A percentile compares a stretch with the other conserved stretches of the same genome.
phyloP scores from a whole-genome alignment of 2,113 vertebrate species.

The Macquaria ambigua region DNA sequence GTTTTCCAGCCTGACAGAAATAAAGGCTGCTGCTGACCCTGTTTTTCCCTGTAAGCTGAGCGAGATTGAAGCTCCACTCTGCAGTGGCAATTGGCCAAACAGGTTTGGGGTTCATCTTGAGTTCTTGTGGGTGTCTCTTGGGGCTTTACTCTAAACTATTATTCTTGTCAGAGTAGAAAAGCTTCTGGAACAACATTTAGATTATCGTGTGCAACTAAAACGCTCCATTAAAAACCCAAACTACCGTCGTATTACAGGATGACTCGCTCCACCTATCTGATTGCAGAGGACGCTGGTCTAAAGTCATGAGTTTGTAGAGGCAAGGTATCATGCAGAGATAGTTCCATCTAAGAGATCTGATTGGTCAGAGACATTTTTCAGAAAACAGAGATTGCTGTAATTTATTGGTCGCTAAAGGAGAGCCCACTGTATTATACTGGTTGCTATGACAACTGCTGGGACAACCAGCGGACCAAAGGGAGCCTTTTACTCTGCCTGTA shows the following conservation, averaged over 20 bases:
- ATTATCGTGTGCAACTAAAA: background rate
- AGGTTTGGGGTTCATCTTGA: constrained; percentile 5
- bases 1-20: constrained; percentile 39
- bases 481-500: constrained; percentile 19
- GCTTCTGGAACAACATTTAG: background rate
- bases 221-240: background rate
- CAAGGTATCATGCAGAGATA: background rate
- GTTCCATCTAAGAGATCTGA: constrained; percentile 14
- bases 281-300: background rate
- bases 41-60: constrained; percentile 19
- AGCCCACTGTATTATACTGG: background rate
- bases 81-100: constrained; percentile 15
- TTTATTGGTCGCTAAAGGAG: constrained; percentile 16
- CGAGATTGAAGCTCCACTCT: constrained; percentile 26
- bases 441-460: constrained; percentile 47
- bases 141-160: background rate
- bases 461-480: constrained; percentile 17
- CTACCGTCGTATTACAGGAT: background rate
- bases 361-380: background rate
- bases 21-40: constrained; percentile 1
- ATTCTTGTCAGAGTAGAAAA: background rate
- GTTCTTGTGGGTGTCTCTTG: background rate
- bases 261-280: background rate
- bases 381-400: background rate
- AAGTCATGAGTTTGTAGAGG: background rate